These are phyloP conservation scores for Bryconaethiops microstoma DNA, from an alignment of 2,797 vertebrate genomes.

Conservation along the genomic window DNA sequence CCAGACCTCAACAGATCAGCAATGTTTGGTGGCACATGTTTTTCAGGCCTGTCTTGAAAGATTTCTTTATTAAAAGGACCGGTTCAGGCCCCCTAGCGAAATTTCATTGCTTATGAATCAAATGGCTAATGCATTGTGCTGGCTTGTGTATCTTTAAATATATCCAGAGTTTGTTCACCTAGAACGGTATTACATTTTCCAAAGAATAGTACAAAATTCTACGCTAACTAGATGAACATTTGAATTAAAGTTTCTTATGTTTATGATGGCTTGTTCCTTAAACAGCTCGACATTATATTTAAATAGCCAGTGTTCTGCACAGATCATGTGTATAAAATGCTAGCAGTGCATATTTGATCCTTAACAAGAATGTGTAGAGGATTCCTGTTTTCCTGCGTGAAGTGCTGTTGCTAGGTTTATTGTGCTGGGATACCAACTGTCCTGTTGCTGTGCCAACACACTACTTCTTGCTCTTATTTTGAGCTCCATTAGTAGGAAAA, in stretches of 20 bases:
- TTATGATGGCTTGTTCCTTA: neutral
- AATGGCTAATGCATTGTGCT: neutral
- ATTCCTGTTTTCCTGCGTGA: neutral
- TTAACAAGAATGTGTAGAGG: neutral
- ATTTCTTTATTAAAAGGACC: neutral
- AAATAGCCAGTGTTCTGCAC: neutral
- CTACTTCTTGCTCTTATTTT: neutral
- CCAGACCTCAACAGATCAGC: too few relatives aligned
- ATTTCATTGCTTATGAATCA: neutral
- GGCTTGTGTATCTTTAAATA: neutral
- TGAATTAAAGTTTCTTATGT: neutral
- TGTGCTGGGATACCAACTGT: neutral
- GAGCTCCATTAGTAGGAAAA: neutral
- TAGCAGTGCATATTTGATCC: neutral
- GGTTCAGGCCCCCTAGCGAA: neutral
- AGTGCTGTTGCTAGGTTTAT: neutral
- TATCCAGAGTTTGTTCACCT: neutral
- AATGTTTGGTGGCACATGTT: too few relatives aligned
- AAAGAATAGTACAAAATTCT: neutral
- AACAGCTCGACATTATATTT: neutral
- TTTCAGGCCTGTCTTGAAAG: neutral
- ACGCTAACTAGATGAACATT: neutral
- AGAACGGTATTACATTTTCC: neutral
- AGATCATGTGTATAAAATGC: neutral
- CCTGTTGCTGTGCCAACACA: neutral